Evolutionary conservation across 2,888 invertebrate species (phyloP), one percentile per base, ranked within the genome.

Genomic region (Tupiocoris notatus): DNA sequence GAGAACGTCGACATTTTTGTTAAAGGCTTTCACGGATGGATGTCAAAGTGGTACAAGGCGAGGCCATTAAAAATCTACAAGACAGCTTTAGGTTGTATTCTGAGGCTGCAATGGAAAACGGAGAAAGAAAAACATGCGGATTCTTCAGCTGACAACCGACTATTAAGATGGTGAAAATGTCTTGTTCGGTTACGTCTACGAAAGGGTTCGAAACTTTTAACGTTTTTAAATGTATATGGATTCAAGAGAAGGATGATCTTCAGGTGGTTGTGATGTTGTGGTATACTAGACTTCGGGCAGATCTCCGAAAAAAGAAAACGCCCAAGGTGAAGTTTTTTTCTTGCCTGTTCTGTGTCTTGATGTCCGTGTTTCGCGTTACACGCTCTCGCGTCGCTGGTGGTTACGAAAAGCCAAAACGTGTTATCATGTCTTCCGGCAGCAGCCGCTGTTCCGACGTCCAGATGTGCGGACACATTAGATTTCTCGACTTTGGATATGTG

Each of bases 171-270:
- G 57, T 56, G 57, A 67, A 67, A 67, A 67, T 23, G 56, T 57
- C 67, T 57, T 67, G 67, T 67, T 57, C 67, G 18, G 65, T 65
- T 65, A 65, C 17, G 64, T 64, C 25, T 63, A 7, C 39, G 39
- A 39, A 39, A 12, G 39, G 39, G 3, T 39, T 39, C 39, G 12
- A 12, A 12, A 3, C 12, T 39, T 39, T 39, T 12, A 39, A 39
- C 39, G 12, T 39, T 39, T 39, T 39, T 39, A 39, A 39, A 39
- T 39, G 39, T 7, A n/a, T 7, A 39, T 12, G 39, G 39, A 39
- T 12, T 3, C 39, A 39, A 7, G 39, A 39, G 39, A 39, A 39
- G 39, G 39, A 39, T 39, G n/a, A n/a, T n/a, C n/a, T n/a, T n/a
- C 39, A 39, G 39, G 39, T 12, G 39, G 39, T n/a, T n/a, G n/a